Conservation (phyloP, 1,140 invertebrate species). For the Aphaenogaster floridana region DNA sequence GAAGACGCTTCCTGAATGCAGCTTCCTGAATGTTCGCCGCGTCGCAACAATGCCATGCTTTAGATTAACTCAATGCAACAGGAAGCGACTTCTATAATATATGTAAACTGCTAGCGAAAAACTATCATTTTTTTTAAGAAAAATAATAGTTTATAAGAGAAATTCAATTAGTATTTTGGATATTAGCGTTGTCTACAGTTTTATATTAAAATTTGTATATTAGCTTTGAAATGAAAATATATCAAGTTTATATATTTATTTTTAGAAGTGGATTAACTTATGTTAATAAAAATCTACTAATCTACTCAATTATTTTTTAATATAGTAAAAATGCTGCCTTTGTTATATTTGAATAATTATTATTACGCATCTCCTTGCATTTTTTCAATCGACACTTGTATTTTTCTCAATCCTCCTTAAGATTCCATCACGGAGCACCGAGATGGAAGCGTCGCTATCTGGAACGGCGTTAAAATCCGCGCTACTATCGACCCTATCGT, state of each 20-base stretch:
- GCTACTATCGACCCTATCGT: constrained; percentile 48
- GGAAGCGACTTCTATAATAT: background rate
- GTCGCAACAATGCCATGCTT: background rate
- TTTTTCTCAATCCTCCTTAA: background rate
- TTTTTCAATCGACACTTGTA: constrained; percentile 25
- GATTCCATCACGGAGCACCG: constrained; percentile 46
- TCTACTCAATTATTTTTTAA: background rate
- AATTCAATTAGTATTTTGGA: background rate
- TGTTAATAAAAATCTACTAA: background rate
- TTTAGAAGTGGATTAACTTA: background rate
- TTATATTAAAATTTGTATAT: background rate
- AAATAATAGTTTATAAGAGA: background rate
- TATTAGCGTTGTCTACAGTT: background rate
- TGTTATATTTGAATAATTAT: background rate
- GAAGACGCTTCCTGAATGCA: constrained; percentile 7
- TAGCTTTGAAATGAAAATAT: background rate
- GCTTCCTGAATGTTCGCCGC: constrained; percentile 20
- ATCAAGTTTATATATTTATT: background rate
- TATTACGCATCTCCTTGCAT: background rate
- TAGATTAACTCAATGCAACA: constrained; percentile 10
- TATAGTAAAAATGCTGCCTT: background rate
- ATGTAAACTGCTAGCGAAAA: background rate
- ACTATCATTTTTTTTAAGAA: background rate
- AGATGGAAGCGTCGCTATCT: constrained; percentile 42
- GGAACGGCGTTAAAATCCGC: constrained; percentile 52